phyloP scores from a whole-genome alignment of 2,797 vertebrate species.

The Macrochelys suwanniensis region DNA sequence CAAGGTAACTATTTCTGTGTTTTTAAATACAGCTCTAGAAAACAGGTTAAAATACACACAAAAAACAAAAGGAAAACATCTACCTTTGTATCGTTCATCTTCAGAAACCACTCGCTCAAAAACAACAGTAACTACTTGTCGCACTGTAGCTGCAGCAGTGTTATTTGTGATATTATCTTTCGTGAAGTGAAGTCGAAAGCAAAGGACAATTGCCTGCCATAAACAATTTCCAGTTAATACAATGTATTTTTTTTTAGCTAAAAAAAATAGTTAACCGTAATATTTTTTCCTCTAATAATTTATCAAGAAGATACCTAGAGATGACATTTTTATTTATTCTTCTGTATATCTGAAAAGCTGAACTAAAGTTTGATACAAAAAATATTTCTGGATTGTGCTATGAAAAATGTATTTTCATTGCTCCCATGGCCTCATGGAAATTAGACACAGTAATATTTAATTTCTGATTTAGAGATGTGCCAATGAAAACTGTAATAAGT shows the following conservation, averaged over 20 bases:
- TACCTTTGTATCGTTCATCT: constrained; percentile 94
- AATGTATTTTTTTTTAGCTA: background rate
- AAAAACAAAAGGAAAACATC: constrained; percentile 34
- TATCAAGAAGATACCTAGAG: background rate
- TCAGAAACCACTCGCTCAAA: constrained; percentile 99
- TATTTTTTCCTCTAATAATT: background rate
- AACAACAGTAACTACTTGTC: constrained; percentile 98
- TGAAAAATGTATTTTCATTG: background rate
- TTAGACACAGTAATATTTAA: background rate
- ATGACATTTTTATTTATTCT: background rate
- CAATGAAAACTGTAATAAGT: constrained; percentile 1
- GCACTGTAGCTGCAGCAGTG: constrained; percentile 96
- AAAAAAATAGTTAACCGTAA: background rate
- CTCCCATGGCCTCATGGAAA: background rate
- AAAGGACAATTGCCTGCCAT: constrained; percentile 96
- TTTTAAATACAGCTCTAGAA: background rate
- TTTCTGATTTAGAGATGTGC: accelerated
- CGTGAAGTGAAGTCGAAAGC: constrained; percentile 98
- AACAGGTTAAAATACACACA: background rate
- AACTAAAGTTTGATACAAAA: background rate
- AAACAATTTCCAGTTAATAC: background rate
- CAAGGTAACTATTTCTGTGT: background rate
- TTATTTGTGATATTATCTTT: constrained; percentile 99
- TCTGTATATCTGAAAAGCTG: background rate
- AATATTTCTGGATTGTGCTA: background rate